phyloP scores from a whole-genome alignment of 2,888 invertebrate genomes.

The Pristionchus maxplancki region DNA sequence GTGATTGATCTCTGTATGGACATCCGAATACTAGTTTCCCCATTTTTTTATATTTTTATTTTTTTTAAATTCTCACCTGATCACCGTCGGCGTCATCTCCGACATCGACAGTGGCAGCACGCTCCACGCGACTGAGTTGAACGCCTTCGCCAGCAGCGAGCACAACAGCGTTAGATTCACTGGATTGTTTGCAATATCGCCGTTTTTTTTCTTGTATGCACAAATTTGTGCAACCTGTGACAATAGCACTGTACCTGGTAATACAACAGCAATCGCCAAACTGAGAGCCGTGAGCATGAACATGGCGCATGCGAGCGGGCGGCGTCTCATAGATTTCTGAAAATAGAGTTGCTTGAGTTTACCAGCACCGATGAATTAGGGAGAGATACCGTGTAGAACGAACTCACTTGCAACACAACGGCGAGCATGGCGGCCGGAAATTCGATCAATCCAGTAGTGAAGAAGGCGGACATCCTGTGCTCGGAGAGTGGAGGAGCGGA shows the following conservation, averaged over 20 bases:
- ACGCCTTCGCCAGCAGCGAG: slow-evolving; percentile 70
- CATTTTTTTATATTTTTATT: no score
- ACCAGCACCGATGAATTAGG: not conserved
- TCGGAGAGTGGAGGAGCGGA: slow-evolving; percentile 71
- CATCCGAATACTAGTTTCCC: no score
- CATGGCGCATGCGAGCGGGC: not conserved
- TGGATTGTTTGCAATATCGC: no score
- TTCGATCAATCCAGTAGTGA: slow-evolving; percentile 68
- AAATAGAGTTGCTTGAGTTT: not conserved
- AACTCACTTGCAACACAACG: slow-evolving; percentile 10
- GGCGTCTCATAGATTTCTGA: slow-evolving; percentile 39
- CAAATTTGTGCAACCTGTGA: no score
- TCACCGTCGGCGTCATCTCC: slow-evolving; percentile 62
- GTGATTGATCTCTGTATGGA: no score
- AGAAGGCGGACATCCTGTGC: slow-evolving; percentile 74
- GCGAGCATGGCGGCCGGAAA: not conserved
- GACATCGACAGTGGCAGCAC: slow-evolving; percentile 68
- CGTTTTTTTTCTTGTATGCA: no score
- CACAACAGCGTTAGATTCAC: slow-evolving; percentile 65
- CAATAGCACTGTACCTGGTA: no score
- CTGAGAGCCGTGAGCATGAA: not conserved
- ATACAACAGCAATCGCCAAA: not conserved
- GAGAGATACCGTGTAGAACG: not conserved
- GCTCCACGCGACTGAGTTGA: slow-evolving; percentile 72
- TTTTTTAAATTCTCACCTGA: no score